Conservation (phyloP, 2,113 vertebrate species). For the Oceanites oceanicus region DNA sequence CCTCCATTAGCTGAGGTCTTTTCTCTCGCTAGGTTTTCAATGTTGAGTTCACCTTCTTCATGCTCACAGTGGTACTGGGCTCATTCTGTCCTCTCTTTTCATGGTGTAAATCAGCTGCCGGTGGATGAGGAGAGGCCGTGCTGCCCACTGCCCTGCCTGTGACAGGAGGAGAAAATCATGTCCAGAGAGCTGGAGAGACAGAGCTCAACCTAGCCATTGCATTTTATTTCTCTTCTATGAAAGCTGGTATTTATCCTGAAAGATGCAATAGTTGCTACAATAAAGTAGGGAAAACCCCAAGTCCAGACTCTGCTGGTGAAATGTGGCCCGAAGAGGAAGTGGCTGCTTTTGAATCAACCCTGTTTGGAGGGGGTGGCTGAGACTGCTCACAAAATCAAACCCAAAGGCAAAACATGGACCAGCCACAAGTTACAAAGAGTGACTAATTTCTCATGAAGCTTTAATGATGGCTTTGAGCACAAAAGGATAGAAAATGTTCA, state of each 20-base stretch:
- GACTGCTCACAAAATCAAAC: background rate
- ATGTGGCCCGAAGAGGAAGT: background rate
- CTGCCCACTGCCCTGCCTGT: background rate
- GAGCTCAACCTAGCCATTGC: rapidly evolving
- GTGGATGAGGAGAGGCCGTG: background rate
- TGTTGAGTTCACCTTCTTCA: rapidly evolving
- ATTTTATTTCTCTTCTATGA: rapidly evolving
- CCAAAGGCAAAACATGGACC: background rate
- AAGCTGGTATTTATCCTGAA: background rate
- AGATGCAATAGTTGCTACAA: background rate
- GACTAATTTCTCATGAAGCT: background rate
- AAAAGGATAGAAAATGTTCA: background rate
- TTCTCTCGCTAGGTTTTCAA: rapidly evolving
- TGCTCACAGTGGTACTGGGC: rapidly evolving
- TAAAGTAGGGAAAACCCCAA: background rate
- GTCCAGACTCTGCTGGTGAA: background rate
- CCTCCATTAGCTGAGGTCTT: rapidly evolving
- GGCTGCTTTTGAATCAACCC: background rate
- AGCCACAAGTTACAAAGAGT: background rate
- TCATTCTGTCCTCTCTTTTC: rapidly evolving
- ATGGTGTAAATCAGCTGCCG: background rate
- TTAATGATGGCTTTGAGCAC: background rate
- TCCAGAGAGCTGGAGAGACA: too few species aligned
- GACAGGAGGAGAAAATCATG: rapidly evolving
- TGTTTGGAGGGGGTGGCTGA: background rate